Evolutionary conservation across 1,140 invertebrate genomes (phyloP), one percentile per base, ranked within the genome.

Genomic region (Drosophila micromelanica): DNA sequence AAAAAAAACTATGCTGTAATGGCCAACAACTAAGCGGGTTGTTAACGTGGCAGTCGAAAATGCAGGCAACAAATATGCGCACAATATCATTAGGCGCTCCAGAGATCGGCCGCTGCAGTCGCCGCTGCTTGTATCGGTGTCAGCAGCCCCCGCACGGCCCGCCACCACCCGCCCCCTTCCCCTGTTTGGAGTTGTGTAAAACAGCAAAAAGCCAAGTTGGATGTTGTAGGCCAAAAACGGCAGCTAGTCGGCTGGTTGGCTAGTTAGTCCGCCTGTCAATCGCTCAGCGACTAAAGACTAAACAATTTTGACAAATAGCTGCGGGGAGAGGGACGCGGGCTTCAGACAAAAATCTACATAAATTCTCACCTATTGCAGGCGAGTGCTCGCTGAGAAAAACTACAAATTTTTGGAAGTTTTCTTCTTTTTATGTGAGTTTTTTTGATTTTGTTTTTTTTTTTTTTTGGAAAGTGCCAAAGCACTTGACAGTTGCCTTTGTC

Each of bases 261-360:
- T 82, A 89, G 82, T 87, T 87, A 87, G 79, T 68, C 76, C 65
- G 76, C 49, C 78, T 90, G 90, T 91, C 90, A 91, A 91, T 86
- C 78, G 78, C 73, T 73, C 76, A 76, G 72, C 61, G 60, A 73
- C 76, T 82, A 86, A 91, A 89, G 90, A 74, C 85, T 90, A 86
- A 85, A 91, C 89, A 86, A 84, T 74, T 45, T 91, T 91, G 84
- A 91, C 89, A 91, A 90, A 90, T 87, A 72, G 79, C 76, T 63
- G 54, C 40, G 51, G 48, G 51, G 45, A 35, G 62, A 30, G 56
- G 59, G 32, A 40, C 51, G 48, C 55, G 35, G 37, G 49, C 5
- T 35, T 20, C 15, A 32, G 38, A 45, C 32, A 37, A 78, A 89
- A 89, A 78, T 79, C 77, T 78, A 86, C 86, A 90, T 90, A 90